Evolutionary conservation across 2,888 invertebrate genomes (phyloP).

Genomic region (Leptinotarsa peninsularis): DNA sequence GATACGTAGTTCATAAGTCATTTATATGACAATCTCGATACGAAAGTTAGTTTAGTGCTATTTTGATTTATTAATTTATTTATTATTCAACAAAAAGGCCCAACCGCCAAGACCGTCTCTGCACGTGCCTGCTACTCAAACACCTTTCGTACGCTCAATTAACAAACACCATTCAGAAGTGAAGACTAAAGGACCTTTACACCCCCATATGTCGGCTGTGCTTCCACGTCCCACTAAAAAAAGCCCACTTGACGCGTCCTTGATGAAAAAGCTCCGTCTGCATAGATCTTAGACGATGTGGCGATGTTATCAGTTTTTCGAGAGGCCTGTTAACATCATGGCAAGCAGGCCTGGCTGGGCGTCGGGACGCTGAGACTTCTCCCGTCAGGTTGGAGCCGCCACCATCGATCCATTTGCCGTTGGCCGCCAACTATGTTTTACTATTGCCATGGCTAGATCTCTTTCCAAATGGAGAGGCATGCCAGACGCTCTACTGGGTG

Average conservation of each 20-base stretch:
- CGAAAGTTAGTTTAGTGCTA: too few species aligned
- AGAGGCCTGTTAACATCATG: slow-evolving; percentile 45
- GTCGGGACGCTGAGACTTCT: slow-evolving; percentile 55
- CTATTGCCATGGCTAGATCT: slow-evolving; percentile 53
- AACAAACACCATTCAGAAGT: slow-evolving; percentile 13
- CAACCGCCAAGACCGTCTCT: neutral
- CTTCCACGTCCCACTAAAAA: slow-evolving; percentile 20
- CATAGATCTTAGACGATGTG: slow-evolving; percentile 45
- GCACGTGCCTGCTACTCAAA: neutral
- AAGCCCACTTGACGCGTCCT: slow-evolving; percentile 43
- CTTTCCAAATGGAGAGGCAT: slow-evolving; percentile 38
- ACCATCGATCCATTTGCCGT: slow-evolving; percentile 62
- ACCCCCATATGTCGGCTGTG: slow-evolving; percentile 29
- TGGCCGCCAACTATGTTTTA: slow-evolving; percentile 60
- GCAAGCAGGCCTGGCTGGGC: slow-evolving; percentile 43
- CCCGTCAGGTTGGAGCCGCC: slow-evolving; percentile 65
- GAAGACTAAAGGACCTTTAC: slow-evolving; percentile 22
- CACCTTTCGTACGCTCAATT: slow-evolving; percentile 19
- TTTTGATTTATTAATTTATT: too few species aligned
- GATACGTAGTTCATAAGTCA: too few species aligned
- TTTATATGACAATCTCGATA: too few species aligned
- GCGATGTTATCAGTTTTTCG: slow-evolving; percentile 46
- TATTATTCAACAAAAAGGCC: too few species aligned
- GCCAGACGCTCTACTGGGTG: slow-evolving; percentile 30
- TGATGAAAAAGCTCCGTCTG: slow-evolving; percentile 43